Evolutionary conservation across 2,797 vertebrate genomes (phyloP), one percentile per base, ranked within the genome.

Genomic region (Poeciliopsis turneri): DNA sequence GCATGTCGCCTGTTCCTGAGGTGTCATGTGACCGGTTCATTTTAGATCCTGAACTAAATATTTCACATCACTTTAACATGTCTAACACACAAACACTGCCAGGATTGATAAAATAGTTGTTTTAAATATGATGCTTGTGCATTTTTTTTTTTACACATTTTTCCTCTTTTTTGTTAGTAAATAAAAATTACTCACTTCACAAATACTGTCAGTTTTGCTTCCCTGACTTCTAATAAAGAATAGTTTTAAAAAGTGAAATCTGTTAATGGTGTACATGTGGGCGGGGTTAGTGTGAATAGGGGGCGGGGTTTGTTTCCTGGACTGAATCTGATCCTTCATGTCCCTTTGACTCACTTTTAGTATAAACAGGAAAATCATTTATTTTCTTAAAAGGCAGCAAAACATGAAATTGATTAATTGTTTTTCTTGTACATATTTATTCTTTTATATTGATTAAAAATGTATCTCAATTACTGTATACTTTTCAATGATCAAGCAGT

Each of bases 261-360:
- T 30, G 12, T 15, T 59, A 59, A 49, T 2, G 11, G 13, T 15
- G 7, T 16, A 1, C 23, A 23, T 41, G 36, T 0, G 46, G 81
- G 73, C 7, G 55, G 61, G 43, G 43, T 20, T 59, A 43, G 9
- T 0, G 0, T 9, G n/a, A 13, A n/a, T n/a, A 2, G 13, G 30
- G 74, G 78, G 81, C 39, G 79, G 70, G 41, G 81, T 43, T 70
- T 61, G 47, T 72, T 36, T 75, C 12, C 5, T 45, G 3, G 16
- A 47, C 36, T 4, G 11, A 30, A 18, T n/a, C 47, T 51, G 70
- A 33, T 11, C 28, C 15, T 41, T 41, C 64, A 3, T 4, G 2
- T 64, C 13, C 20, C 59, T 36, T 64, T 64, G 2, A 36, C 33
- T 64, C 33, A 36, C 2, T 20, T 64, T 64, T 28, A 61, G 57